These are phyloP conservation scores for Acanthurus lineatus DNA, from an alignment of 2,797 vertebrate species.

Conservation along the genomic window DNA sequence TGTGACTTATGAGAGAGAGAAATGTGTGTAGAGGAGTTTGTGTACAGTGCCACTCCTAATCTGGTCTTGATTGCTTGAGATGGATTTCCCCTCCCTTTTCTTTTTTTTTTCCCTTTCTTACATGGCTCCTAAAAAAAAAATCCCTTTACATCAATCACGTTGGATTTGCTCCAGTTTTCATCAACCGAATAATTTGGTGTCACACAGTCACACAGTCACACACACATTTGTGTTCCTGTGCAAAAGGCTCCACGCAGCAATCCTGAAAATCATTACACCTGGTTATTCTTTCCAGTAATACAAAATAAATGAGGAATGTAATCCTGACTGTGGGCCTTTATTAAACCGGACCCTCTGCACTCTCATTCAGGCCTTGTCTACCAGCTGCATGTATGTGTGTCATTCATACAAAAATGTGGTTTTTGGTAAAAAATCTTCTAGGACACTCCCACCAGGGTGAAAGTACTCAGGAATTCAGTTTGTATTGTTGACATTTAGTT, in stretches of 20 bases:
- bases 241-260: conserved; percentile 4
- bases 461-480: too few relatives aligned
- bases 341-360: too few relatives aligned
- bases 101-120: conserved; percentile 21
- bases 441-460: too few relatives aligned
- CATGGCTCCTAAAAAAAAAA: conserved; percentile 23
- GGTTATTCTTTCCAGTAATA: conserved; percentile 14
- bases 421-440: too few relatives aligned
- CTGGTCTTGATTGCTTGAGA: conserved; percentile 52
- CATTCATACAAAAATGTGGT: too few relatives aligned
- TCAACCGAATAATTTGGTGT: conserved; percentile 42
- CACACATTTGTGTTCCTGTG: conserved; percentile 29
- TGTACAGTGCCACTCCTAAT: conserved; percentile 53
- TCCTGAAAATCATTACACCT: conserved; percentile 20
- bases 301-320: conserved; percentile 2
- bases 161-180: conserved; percentile 55
- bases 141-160: conserved; percentile 44
- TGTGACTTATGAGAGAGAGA: conserved; percentile 49
- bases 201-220: too few relatives aligned
- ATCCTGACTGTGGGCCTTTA: background rate
- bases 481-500: too few relatives aligned
- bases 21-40: conserved; percentile 47
- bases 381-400: too few relatives aligned
- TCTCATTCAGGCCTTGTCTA: too few relatives aligned
- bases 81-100: conserved; percentile 45